Conservation (phyloP, 2,797 vertebrate genomes). For the Enteromius mattozi region DNA sequence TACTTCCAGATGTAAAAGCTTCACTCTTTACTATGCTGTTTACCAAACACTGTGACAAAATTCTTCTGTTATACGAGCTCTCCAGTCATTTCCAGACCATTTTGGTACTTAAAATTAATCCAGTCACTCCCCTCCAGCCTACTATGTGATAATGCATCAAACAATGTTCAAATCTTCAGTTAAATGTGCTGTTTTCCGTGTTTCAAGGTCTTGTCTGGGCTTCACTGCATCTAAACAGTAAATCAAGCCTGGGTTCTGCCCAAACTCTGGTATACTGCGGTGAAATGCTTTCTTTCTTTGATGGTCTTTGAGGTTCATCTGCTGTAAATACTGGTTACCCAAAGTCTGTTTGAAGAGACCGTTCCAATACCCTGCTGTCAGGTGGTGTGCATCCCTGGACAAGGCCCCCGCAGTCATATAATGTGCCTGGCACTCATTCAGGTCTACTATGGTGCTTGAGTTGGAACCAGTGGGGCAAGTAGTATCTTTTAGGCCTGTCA, state of each 20-base stretch:
- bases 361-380: background rate
- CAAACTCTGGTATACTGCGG: background rate
- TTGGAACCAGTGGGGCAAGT: conserved; percentile 37
- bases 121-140: background rate
- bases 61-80: conserved; percentile 5
- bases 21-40: conserved; percentile 25
- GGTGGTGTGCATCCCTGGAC: background rate
- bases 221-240: conserved; percentile 34
- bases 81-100: background rate
- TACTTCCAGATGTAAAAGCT: conserved; percentile 39
- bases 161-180: background rate
- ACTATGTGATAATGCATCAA: background rate
- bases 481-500: conserved; percentile 4
- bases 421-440: background rate
- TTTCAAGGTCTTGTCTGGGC: background rate
- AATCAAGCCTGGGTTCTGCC: conserved; percentile 8
- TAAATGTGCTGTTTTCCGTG: background rate
- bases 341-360: conserved; percentile 25
- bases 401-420: background rate
- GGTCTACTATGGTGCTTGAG: background rate
- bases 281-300: conserved; percentile 17
- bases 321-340: conserved; percentile 35
- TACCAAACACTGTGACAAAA: background rate
- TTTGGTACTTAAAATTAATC: conserved; percentile 5
- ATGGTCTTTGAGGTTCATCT: background rate